Evolutionary conservation across 2,888 invertebrate genomes (phyloP).

Genomic region (Ctenicera cuprea): DNA sequence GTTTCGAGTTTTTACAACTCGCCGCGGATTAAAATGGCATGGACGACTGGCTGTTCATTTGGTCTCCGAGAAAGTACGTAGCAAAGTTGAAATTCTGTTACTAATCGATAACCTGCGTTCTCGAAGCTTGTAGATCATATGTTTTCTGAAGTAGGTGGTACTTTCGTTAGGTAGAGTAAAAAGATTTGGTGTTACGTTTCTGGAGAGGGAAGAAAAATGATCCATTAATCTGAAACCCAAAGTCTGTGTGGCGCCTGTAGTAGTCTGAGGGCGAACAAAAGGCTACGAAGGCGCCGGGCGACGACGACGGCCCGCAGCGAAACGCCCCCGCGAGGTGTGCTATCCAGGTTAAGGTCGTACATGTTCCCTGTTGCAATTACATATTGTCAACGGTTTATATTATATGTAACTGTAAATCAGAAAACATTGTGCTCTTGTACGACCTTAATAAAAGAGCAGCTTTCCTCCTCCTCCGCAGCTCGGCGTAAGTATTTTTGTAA

Average conservation of each 20-base stretch:
- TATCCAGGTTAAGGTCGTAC: constrained; percentile 57
- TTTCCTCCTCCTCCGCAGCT: background rate
- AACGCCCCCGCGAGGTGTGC: constrained; percentile 51
- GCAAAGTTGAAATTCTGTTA: constrained; percentile 9
- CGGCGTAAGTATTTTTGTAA: constrained; percentile 12
- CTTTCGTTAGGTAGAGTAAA: constrained; percentile 32
- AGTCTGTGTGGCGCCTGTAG: constrained; percentile 86
- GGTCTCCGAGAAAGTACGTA: constrained; percentile 5
- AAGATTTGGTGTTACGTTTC: constrained; percentile 70
- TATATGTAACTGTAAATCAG: constrained; percentile 12
- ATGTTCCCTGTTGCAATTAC: constrained; percentile 32
- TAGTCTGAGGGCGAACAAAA: constrained; percentile 68
- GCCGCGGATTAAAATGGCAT: constrained; percentile 37
- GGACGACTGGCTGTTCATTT: constrained; percentile 11
- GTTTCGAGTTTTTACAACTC: constrained; percentile 50
- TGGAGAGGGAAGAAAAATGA: constrained; percentile 81
- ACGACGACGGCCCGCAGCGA: constrained; percentile 63
- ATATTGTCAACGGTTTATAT: constrained; percentile 8
- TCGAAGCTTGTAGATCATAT: constrained; percentile 24
- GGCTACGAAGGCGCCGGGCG: constrained; percentile 67
- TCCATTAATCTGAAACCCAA: constrained; percentile 88
- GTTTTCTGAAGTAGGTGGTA: constrained; percentile 28
- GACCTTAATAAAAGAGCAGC: constrained; percentile 6
- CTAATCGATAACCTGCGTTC: constrained; percentile 15
- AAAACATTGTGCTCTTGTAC: background rate